Evolutionary conservation across 2,797 vertebrate species (phyloP).

Genomic region (Chrosomus eos): DNA sequence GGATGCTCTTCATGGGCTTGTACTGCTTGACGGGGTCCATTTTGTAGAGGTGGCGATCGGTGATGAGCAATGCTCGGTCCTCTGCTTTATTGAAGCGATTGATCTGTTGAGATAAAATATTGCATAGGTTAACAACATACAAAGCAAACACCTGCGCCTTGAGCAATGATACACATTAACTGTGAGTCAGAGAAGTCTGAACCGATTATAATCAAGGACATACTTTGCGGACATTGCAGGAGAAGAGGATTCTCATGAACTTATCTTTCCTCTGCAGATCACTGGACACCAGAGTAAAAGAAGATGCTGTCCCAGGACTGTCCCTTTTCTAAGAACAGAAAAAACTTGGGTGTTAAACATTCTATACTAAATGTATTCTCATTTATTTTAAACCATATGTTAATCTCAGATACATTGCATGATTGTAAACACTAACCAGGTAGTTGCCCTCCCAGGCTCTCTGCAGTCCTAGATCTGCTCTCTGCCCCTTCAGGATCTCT

Average conservation of each 20-base stretch:
- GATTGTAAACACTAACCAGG: conserved; percentile 73
- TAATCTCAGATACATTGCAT: neutral
- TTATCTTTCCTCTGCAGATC: conserved; percentile 97
- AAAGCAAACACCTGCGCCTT: neutral
- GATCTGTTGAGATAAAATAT: conserved; percentile 76
- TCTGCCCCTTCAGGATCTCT: conserved; percentile 91
- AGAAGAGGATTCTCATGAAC: conserved; percentile 96
- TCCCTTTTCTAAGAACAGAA: conserved; percentile 83
- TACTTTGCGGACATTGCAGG: conserved; percentile 96
- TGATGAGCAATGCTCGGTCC: conserved; percentile 92
- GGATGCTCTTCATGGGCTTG: conserved; percentile 96
- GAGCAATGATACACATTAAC: neutral
- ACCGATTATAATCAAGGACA: neutral
- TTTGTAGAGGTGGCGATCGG: conserved; percentile 97
- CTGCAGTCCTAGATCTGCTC: conserved; percentile 89
- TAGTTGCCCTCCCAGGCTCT: conserved; percentile 95
- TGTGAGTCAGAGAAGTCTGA: neutral
- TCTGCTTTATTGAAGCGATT: conserved; percentile 95
- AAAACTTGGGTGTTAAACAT: neutral
- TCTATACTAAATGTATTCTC: neutral
- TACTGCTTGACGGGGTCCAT: conserved; percentile 96
- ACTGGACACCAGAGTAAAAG: conserved; percentile 88
- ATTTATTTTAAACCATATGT: neutral
- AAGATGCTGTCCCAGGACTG: conserved; percentile 80
- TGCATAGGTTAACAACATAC: neutral